Evolutionary conservation across 2,888 invertebrate genomes (phyloP).

Genomic region (Heterodera filipjevi): DNA sequence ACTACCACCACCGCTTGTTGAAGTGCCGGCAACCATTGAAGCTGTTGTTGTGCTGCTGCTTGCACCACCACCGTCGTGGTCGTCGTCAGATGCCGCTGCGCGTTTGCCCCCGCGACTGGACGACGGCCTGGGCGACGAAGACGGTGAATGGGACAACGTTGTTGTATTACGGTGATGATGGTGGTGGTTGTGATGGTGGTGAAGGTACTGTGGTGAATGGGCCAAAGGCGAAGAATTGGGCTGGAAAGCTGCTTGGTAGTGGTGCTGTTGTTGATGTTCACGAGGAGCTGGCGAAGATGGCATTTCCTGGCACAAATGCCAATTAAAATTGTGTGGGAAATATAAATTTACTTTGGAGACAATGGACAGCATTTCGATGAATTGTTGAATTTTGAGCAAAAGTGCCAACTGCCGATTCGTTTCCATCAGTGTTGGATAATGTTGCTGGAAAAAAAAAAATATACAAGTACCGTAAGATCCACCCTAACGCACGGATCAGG

Average conservation of each 20-base stretch:
- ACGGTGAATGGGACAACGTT: background rate
- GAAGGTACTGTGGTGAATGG: background rate
- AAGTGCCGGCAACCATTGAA: background rate
- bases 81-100: constrained; percentile 2
- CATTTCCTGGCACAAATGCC: too few relatives aligned
- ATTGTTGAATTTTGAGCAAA: constrained; percentile 94
- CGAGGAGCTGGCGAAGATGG: constrained; percentile 7
- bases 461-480: background rate
- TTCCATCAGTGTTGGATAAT: constrained; percentile 91
- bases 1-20: constrained; percentile 21
- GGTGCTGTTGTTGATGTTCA: background rate
- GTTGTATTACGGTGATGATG: background rate
- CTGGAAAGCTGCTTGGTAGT: background rate
- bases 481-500: too few relatives aligned
- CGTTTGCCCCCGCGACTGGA: constrained; percentile 25
- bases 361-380: constrained; percentile 88
- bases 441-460: constrained; percentile 73
- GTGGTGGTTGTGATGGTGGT: background rate
- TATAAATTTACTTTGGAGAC: constrained; percentile 32
- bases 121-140: constrained; percentile 12
- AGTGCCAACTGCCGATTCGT: constrained; percentile 71
- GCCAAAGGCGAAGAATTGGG: background rate
- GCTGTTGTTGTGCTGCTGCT: too few relatives aligned
- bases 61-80: background rate
- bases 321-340: too few relatives aligned